Evolutionary conservation across 37 sponge, comb jelly and placozoan genomes (phyloP).

Genomic region (Aplysina aerophoba): DNA sequence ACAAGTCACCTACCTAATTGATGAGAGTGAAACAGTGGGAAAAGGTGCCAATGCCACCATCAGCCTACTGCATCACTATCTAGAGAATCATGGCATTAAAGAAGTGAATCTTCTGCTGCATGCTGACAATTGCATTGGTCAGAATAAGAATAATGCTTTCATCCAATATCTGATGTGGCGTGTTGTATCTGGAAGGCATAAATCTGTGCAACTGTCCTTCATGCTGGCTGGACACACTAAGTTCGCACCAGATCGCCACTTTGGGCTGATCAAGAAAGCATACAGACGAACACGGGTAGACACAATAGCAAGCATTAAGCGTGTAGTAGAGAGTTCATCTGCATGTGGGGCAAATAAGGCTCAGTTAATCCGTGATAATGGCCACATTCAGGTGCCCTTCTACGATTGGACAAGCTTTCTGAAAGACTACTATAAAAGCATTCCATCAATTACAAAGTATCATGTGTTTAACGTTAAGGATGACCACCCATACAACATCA

Average conservation of each 20-base stretch:
- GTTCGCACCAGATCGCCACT: slow-evolving; percentile 52
- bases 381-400: not conserved
- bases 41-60: slow-evolving; percentile 40
- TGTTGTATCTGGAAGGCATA: slow-evolving; percentile 1
- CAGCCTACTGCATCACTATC: slow-evolving; percentile 39
- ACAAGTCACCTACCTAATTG: slow-evolving; percentile 45
- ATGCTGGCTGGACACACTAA: slow-evolving; percentile 59
- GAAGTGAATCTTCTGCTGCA: slow-evolving; percentile 11
- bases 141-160: slow-evolving; percentile 38
- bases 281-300: slow-evolving; percentile 34
- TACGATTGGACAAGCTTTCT: not conserved
- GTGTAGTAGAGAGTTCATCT: not conserved
- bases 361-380: not conserved
- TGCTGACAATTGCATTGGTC: slow-evolving; percentile 32
- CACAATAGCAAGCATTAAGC: not conserved
- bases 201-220: slow-evolving; percentile 24
- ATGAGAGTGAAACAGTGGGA: slow-evolving; percentile 40
- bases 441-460: not conserved
- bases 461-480: not conserved
- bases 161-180: slow-evolving; percentile 37
- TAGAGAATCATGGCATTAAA: slow-evolving; percentile 17
- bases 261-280: slow-evolving; percentile 40
- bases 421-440: not conserved
- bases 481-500: not conserved
- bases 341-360: not conserved